Base-by-base conservation (phyloP, 35 echinoderm and acorn worm genomes). In the Stichopus chloronotus region DNA sequence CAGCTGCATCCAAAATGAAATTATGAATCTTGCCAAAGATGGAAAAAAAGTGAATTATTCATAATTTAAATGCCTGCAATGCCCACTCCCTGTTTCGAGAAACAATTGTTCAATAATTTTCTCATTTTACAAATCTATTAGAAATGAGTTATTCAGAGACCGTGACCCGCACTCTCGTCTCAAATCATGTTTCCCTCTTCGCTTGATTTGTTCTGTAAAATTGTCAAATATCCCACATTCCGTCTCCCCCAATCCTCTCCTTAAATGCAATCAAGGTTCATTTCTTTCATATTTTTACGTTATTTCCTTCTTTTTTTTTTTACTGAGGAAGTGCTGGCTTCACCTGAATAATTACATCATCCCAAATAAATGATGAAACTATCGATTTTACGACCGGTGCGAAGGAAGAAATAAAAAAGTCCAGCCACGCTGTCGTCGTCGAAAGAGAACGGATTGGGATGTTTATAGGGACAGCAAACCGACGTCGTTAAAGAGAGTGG, bases 291-390 rank as follows among this genome's bases (percentile, higher is more conserved):
- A 65, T 65, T 65, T 8, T 14, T 14, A 7, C 0, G 9, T 65
- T 65, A 5, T 65, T 8, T 10, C 60, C 60, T 19, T 65, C 9
- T 14, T 5, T 65, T 19, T 4, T 14, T 14, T 14, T 65, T 65
- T 65, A 65, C 4, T 43, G 1, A 65, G 19, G 19, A 65, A 52
- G 52, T 78, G 14, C n/a, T 17, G 55, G 55, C 19, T 83, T 83
- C 80, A 83, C 80, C 80, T 83, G 10, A 56, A 52, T 83, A 56
- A 83, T 17, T 55, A 53, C 52, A 83, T 83, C 22, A 83, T 83
- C 80, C 80, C 80, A 43, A 10, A 54, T 19, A 83, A 55, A 83
- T 56, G 55, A 83, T 16, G 55, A 83, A 83, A 83, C 52, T 83
- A 83, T 83, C 80, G 53, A 83, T 83, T 83, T n/a, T 7, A 78